Evolutionary conservation across 1,140 invertebrate genomes (phyloP), one percentile per base, ranked within the genome.

Genomic region (Cephus cinctus): DNA sequence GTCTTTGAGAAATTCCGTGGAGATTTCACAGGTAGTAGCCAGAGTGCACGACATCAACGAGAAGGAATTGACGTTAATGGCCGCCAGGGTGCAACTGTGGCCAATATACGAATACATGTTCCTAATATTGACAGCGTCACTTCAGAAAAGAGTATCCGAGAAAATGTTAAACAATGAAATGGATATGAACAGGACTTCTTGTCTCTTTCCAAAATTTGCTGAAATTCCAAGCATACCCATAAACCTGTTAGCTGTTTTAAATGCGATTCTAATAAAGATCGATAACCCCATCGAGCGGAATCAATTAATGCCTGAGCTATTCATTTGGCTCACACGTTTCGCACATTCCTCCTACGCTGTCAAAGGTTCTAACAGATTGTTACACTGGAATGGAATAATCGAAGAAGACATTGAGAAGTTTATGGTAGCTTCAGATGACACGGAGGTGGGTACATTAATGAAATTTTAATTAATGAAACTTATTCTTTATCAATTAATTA

Each of bases 31-130:
- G 5, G 8, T 49, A 43, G 18, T 49, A 16, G 5, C 52, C 4
- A 59, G 27, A 19, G 57, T 50, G 20, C 46, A 12, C 11, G 35
- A 8, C 6, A 14, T 32, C 39, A 18, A 14, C 41, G 35, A 19
- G 16, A 43, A 14, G 35, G 39, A 30, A 25, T 55, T 8, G 47
- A 31, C 18, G 42, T 43, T n/a, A 20, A 16, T 41, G 4, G 35
- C 35, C 5, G 6, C 40, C 8, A 53, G 57, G 22, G 57, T 63
- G 16, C 61, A 71, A 35, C 27, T 78, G 9, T 78, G 72, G 73
- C 77, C 78, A 2, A 39, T 79, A 21, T 67, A 73, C 16, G 77
- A 79, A 22, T 70, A 75, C 18, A 47, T 76, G 5, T 70, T 74
- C 27, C 12, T 59, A 4, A 36, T 63, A 21, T 57, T 70, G 16